These are phyloP conservation scores for Trachymyrmex cornetzi DNA, from an alignment of 1,140 invertebrate species.

Conservation along the genomic window DNA sequence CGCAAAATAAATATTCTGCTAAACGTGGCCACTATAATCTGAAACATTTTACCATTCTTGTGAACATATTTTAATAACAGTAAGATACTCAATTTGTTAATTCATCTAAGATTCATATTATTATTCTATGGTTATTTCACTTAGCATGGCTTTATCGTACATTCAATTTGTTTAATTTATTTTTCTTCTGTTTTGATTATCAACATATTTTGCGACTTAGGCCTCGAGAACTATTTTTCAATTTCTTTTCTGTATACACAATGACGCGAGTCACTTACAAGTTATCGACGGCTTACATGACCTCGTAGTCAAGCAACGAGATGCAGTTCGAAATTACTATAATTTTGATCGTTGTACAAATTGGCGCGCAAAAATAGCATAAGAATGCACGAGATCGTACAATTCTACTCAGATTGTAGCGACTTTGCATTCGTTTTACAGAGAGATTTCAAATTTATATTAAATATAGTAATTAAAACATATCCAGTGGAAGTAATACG, in stretches of 20 bases:
- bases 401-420: neutral
- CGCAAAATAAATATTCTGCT: no score
- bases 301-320: constrained; percentile 21
- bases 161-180: constrained; percentile 6
- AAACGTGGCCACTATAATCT: neutral
- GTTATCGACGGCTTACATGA: constrained; percentile 42
- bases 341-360: constrained; percentile 42
- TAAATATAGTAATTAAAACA: neutral
- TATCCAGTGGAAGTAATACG: neutral
- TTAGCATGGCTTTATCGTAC: constrained; percentile 13
- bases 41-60: neutral
- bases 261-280: constrained; percentile 15
- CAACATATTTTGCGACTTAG: constrained; percentile 27
- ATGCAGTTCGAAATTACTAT: constrained; percentile 25
- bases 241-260: constrained; percentile 39
- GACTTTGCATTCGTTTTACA: neutral
- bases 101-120: constrained; percentile 16
- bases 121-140: neutral
- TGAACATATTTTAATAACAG: neutral
- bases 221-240: neutral
- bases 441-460: neutral
- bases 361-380: constrained; percentile 24
- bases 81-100: neutral
- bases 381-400: neutral
- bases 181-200: constrained; percentile 35